phyloP scores from a whole-genome alignment of 2,113 vertebrate species.

The Epinephelus moara region DNA sequence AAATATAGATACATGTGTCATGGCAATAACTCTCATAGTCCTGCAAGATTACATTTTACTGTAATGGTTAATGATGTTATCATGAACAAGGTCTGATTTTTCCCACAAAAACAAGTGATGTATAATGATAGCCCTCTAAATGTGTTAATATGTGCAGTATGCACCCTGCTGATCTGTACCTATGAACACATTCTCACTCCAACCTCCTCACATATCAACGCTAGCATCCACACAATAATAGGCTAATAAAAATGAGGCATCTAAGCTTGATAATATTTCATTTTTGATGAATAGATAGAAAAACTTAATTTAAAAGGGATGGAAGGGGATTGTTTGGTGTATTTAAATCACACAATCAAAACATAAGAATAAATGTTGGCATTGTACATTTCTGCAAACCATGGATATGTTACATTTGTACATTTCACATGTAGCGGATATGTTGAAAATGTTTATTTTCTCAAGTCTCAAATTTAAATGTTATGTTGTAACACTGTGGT shows the following conservation, averaged over 20 bases:
- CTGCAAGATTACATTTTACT: neutral
- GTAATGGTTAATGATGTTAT: conserved; percentile 10
- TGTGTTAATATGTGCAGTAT: conserved; percentile 12
- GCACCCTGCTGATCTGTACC: neutral
- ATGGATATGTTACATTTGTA: too few species aligned
- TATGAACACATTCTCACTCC: too few species aligned
- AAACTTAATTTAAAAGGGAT: neutral
- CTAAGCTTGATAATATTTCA: conserved; percentile 2
- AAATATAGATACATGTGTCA: conserved; percentile 12
- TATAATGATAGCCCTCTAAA: conserved; percentile 20
- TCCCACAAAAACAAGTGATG: conserved; percentile 2
- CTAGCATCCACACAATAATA: neutral
- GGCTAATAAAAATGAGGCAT: neutral
- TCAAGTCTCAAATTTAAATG: too few species aligned
- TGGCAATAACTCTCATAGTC: neutral
- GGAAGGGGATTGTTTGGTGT: neutral
- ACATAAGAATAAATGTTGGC: too few species aligned
- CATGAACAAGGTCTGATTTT: neutral
- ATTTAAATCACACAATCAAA: neutral
- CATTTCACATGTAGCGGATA: too few species aligned
- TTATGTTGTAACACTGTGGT: too few species aligned
- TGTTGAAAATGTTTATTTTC: too few species aligned
- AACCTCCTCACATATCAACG: too few species aligned
- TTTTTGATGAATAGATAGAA: neutral
- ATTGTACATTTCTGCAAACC: too few species aligned